phyloP scores from a whole-genome alignment of 2,797 vertebrate genomes.

The Sebastiscus tertius region DNA sequence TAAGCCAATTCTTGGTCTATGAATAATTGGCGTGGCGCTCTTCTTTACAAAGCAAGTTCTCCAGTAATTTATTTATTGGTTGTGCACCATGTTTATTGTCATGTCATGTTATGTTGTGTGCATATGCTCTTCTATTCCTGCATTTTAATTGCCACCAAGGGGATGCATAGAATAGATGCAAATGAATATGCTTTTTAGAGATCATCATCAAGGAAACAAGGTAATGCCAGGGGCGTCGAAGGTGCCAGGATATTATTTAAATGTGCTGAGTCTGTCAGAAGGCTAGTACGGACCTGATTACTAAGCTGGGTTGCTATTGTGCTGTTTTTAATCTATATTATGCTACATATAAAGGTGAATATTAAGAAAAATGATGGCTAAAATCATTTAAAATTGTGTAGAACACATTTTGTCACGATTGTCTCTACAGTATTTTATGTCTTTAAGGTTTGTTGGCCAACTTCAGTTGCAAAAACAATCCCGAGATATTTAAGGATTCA shows the following conservation, averaged over 20 bases:
- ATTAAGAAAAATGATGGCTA: not conserved
- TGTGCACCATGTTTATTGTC: not conserved
- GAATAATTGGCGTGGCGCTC: not conserved
- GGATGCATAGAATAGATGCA: not conserved
- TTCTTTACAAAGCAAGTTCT: not conserved
- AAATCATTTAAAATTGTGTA: not conserved
- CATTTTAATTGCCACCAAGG: conserved; percentile 16
- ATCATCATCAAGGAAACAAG: not conserved
- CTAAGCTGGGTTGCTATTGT: conserved; percentile 4
- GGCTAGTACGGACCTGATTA: not conserved
- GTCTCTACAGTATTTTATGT: not conserved
- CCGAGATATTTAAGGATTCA: not conserved
- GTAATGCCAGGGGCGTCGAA: not conserved
- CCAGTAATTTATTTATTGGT: not conserved
- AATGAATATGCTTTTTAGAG: not conserved
- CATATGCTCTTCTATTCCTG: not conserved
- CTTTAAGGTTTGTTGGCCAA: not conserved
- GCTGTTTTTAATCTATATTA: conserved; percentile 6
- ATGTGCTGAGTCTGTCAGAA: conserved; percentile 27
- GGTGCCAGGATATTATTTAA: conserved; percentile 23
- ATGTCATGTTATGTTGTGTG: not conserved
- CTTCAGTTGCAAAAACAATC: not conserved
- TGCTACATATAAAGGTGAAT: not conserved
- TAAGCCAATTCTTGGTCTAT: not conserved
- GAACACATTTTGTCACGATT: not conserved